phyloP scores from a whole-genome alignment of 2,888 invertebrate species.

The Platycheirus rosarum region DNA sequence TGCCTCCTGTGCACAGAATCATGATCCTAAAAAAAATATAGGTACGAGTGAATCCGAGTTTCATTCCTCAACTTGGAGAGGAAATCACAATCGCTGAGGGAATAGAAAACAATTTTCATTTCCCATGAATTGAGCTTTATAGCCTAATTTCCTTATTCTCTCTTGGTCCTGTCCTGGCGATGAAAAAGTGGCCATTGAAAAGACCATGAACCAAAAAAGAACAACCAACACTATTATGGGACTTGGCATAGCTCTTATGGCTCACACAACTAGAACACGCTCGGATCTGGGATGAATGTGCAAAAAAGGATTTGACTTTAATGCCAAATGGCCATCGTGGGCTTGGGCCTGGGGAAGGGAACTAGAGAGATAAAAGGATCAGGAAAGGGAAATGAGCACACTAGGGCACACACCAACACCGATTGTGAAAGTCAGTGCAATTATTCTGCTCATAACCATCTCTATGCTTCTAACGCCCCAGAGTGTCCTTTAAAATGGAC shows the following conservation, averaged over 20 bases:
- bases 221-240: conserved; percentile 23
- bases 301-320: conserved; percentile 58
- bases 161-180: not conserved
- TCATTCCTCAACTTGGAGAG: too few species aligned
- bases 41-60: conserved; percentile 41
- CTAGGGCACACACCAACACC: conserved; percentile 22
- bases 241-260: conserved; percentile 49
- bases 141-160: conserved; percentile 58
- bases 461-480: not conserved
- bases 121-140: conserved; percentile 70
- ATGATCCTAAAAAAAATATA: conserved; percentile 34
- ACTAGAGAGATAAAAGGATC: conserved; percentile 5
- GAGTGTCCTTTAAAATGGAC: conserved; percentile 14
- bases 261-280: conserved; percentile 47
- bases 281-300: conserved; percentile 36
- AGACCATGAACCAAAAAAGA: conserved; percentile 21
- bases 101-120: conserved; percentile 73
- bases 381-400: conserved; percentile 57
- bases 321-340: conserved; percentile 55
- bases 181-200: too few species aligned
- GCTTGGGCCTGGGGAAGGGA: conserved; percentile 30
- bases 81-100: conserved; percentile 68
- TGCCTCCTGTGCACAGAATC: conserved; percentile 26
- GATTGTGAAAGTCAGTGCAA: conserved; percentile 53
- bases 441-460: conserved; percentile 61